Evolutionary conservation across 2,888 invertebrate species (phyloP).

Genomic region (Cetonia aurata): DNA sequence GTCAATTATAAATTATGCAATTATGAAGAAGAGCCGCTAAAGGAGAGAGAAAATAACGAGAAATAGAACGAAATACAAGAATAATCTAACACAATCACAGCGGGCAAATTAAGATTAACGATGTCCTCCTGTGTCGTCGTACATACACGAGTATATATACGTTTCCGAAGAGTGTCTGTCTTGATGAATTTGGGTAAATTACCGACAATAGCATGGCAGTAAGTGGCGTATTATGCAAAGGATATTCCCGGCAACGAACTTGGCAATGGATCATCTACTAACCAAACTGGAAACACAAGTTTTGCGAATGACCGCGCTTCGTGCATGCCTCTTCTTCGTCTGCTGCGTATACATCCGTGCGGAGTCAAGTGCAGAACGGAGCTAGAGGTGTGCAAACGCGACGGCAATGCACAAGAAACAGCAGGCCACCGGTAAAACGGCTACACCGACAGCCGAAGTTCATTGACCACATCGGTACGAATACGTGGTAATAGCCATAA

Average conservation of each 20-base stretch:
- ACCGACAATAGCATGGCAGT: slow-evolving; percentile 18
- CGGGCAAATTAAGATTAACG: slow-evolving; percentile 24
- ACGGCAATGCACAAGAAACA: slow-evolving; percentile 18
- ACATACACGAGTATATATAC: neutral
- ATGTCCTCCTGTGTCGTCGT: slow-evolving; percentile 2
- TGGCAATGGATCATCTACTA: slow-evolving; percentile 21
- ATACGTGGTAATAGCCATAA: slow-evolving; percentile 16
- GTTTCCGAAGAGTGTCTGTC: neutral
- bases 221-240: slow-evolving; percentile 37
- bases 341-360: slow-evolving; percentile 4
- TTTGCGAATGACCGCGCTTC: slow-evolving; percentile 45
- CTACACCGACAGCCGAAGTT: slow-evolving; percentile 8
- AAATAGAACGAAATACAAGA: no score
- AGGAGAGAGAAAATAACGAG: no score
- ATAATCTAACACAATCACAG: no score
- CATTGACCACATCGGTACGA: slow-evolving; percentile 33
- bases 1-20: no score
- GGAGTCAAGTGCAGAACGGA: neutral
- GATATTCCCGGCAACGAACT: slow-evolving; percentile 26
- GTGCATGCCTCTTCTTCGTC: slow-evolving; percentile 25
- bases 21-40: no score
- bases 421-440: slow-evolving; percentile 9
- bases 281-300: slow-evolving; percentile 45
- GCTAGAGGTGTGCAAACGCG: slow-evolving; percentile 3
- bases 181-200: slow-evolving; percentile 35